phyloP scores from a whole-genome alignment of 2,113 vertebrate genomes.

The Elephas maximus region DNA sequence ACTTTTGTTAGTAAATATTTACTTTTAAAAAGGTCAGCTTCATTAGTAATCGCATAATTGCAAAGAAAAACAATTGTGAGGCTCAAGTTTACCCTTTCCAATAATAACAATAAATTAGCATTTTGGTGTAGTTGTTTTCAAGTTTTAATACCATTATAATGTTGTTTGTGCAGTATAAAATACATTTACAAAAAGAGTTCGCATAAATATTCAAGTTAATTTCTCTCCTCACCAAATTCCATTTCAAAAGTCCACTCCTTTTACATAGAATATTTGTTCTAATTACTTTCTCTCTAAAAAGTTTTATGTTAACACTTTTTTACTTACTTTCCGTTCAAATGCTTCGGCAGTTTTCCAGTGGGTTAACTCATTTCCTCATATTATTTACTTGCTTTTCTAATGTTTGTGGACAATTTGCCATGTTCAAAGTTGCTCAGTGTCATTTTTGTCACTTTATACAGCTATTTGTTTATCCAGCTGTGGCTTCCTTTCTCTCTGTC shows the following conservation, averaged over 20 bases:
- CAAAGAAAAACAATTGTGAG: slow-evolving; percentile 14
- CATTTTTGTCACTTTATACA: slow-evolving; percentile 31
- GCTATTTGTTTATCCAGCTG: slow-evolving; percentile 67
- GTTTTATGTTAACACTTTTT: neutral
- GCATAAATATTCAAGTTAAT: slow-evolving; percentile 14
- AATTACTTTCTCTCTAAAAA: slow-evolving; percentile 16
- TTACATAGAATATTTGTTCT: neutral
- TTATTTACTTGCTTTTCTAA: slow-evolving; percentile 46
- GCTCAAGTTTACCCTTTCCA: slow-evolving; percentile 21
- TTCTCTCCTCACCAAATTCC: neutral
- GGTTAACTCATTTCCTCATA: slow-evolving; percentile 45
- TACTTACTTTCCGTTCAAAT: slow-evolving; percentile 46
- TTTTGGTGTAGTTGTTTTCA: neutral
- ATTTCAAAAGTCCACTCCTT: slow-evolving; percentile 34
- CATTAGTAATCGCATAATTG: neutral
- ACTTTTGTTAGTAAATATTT: slow-evolving; percentile 39
- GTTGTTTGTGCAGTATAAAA: slow-evolving; percentile 8
- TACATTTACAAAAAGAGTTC: slow-evolving; percentile 11
- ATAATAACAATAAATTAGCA: neutral
- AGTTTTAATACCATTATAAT: neutral
- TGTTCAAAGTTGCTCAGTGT: neutral
- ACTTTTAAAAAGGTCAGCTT: neutral
- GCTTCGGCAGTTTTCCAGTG: slow-evolving; percentile 20
- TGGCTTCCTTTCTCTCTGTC: slow-evolving; percentile 28
- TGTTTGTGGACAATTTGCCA: neutral